Conservation (phyloP, 2,113 vertebrate genomes). For the Ascaphus truei region DNA sequence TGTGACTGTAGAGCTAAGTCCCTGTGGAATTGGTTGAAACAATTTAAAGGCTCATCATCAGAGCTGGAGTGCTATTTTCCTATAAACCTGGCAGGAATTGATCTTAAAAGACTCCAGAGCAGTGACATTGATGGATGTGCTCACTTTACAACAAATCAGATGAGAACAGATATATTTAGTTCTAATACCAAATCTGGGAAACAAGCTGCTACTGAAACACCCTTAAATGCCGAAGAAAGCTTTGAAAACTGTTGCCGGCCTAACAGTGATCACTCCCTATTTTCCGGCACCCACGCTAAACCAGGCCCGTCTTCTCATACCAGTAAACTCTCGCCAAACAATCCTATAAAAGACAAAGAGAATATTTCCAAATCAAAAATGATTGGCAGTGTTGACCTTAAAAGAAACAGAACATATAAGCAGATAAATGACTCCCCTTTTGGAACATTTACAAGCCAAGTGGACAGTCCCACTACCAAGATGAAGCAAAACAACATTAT, state of each 20-base stretch:
- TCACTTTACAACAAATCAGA: slow-evolving; percentile 62
- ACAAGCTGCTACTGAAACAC: slow-evolving; percentile 64
- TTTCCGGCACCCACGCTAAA: slow-evolving; percentile 79
- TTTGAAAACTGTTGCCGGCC: slow-evolving; percentile 82
- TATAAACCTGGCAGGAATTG: slow-evolving; percentile 68
- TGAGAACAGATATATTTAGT: slow-evolving; percentile 74
- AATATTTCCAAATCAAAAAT: slow-evolving; percentile 87
- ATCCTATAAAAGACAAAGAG: slow-evolving; percentile 83
- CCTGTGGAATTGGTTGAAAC: slow-evolving; percentile 94
- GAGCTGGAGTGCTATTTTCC: slow-evolving; percentile 87
- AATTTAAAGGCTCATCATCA: slow-evolving; percentile 93
- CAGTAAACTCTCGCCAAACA: slow-evolving; percentile 79
- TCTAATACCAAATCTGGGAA: slow-evolving; percentile 71
- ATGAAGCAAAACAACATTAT: slow-evolving; percentile 72
- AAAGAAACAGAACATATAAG: slow-evolving; percentile 84
- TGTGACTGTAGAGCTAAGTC: slow-evolving; percentile 91
- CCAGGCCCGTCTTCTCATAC: slow-evolving; percentile 66
- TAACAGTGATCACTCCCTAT: slow-evolving; percentile 83
- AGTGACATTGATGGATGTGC: slow-evolving; percentile 81
- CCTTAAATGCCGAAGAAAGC: slow-evolving; percentile 49
- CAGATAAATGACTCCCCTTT: slow-evolving; percentile 90
- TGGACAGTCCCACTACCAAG: slow-evolving; percentile 78
- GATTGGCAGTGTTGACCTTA: slow-evolving; percentile 60
- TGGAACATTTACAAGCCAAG: slow-evolving; percentile 83
- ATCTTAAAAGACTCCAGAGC: slow-evolving; percentile 81